Conservation (phyloP, 2,888 invertebrate genomes). For the Melanargia galathea region DNA sequence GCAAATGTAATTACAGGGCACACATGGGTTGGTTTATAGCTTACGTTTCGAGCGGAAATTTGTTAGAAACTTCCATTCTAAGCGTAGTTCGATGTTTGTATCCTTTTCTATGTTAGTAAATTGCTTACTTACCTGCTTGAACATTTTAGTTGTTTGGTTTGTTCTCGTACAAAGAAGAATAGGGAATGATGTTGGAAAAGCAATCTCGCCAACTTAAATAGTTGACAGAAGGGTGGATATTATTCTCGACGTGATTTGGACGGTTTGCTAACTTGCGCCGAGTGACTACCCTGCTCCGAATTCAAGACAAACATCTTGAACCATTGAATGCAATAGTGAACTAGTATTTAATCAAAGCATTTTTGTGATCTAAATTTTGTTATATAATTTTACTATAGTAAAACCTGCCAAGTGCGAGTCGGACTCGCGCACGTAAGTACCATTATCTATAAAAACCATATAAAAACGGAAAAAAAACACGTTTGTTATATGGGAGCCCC, state of each 20-base stretch:
- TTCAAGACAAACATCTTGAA: constrained; percentile 65
- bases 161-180: constrained; percentile 48
- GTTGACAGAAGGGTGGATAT: constrained; percentile 49
- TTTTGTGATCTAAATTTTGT: no score
- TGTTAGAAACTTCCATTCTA: no score
- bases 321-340: constrained; percentile 47
- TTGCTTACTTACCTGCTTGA: constrained; percentile 71
- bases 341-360: constrained; percentile 37
- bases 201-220: constrained; percentile 61
- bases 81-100: no score
- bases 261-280: constrained; percentile 61
- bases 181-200: constrained; percentile 51
- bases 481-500: no score
- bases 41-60: no score
- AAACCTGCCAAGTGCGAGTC: no score
- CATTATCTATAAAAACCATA: no score
- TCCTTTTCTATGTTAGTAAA: not conserved
- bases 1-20: no score
- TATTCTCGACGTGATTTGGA: constrained; percentile 61
- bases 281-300: constrained; percentile 61
- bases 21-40: no score
- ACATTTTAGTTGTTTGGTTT: constrained; percentile 63
- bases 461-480: no score
- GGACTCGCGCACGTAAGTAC: no score
- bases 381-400: no score